Evolutionary conservation across 2,113 vertebrate genomes (phyloP).

Genomic region (Strigops habroptila): DNA sequence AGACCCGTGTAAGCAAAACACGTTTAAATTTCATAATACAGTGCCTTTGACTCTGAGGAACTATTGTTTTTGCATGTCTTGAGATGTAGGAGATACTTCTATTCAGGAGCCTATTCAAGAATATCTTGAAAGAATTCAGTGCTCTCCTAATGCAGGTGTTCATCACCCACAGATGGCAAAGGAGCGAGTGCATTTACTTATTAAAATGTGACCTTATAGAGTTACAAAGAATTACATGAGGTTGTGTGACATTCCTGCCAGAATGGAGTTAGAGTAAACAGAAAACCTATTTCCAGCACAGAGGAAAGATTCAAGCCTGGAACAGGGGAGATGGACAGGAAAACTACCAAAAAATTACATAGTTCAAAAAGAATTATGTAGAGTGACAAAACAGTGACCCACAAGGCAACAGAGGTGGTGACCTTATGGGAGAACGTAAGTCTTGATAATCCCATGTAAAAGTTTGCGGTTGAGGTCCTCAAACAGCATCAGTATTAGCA

Average conservation of each 20-base stretch:
- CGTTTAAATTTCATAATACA: slow-evolving; percentile 41
- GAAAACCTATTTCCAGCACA: background rate
- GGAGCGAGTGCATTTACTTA: slow-evolving; percentile 1
- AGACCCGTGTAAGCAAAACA: slow-evolving; percentile 53
- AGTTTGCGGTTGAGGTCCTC: background rate
- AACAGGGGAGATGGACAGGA: background rate
- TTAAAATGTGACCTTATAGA: slow-evolving; percentile 39
- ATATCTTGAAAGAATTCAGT: slow-evolving; percentile 29
- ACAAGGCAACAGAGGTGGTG: background rate
- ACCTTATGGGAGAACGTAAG: background rate
- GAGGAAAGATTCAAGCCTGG: background rate
- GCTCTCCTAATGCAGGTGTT: slow-evolving; percentile 53
- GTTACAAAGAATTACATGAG: background rate
- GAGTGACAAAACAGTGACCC: background rate
- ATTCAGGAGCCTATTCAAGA: slow-evolving; percentile 45
- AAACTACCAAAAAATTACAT: background rate
- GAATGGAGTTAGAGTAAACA: background rate
- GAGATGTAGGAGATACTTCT: slow-evolving; percentile 51
- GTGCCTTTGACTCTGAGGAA: slow-evolving; percentile 20
- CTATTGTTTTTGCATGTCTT: slow-evolving; percentile 53
- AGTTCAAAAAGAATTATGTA: background rate
- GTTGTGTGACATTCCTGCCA: background rate
- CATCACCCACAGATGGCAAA: slow-evolving; percentile 17
- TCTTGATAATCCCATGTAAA: background rate
- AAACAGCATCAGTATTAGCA: background rate